These are phyloP conservation scores for Pseudococcus viburni DNA, from an alignment of 2,888 invertebrate genomes.

Conservation along the genomic window DNA sequence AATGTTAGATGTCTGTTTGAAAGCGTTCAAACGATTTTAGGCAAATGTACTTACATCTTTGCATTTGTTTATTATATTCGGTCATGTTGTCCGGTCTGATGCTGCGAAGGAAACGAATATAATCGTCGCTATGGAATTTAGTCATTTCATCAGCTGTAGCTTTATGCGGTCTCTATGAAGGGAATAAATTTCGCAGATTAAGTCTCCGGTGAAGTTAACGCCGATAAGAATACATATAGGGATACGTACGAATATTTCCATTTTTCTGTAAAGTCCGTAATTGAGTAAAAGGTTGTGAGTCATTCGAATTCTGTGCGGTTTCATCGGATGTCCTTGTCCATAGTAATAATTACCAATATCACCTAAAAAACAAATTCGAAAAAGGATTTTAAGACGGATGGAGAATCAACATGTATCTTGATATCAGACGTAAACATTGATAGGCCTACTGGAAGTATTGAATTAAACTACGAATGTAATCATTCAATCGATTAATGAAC, in stretches of 20 bases:
- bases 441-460: neutral
- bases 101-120: conserved; percentile 95
- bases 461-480: conserved; percentile 19
- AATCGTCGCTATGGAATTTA: conserved; percentile 99
- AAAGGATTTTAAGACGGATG: neutral
- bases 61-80: conserved; percentile 99
- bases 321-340: conserved; percentile 99
- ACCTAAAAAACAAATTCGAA: conserved; percentile 76
- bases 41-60: conserved; percentile 82
- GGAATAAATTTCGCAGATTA: conserved; percentile 69
- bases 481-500: neutral
- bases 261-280: conserved; percentile 98
- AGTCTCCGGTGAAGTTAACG: neutral
- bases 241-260: conserved; percentile 94
- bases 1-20: conserved; percentile 36
- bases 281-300: conserved; percentile 98
- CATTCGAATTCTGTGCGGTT: conserved; percentile 99
- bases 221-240: neutral
- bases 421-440: conserved; percentile 19
- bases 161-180: conserved; percentile 91
- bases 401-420: conserved; percentile 35
- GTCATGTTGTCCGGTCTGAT: conserved; percentile 99
- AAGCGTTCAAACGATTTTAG: neutral
- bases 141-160: conserved; percentile 99
- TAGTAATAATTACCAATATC: conserved; percentile 99